Conservation (phyloP, 2,888 invertebrate genomes). For the Bembecia ichneumoniformis region DNA sequence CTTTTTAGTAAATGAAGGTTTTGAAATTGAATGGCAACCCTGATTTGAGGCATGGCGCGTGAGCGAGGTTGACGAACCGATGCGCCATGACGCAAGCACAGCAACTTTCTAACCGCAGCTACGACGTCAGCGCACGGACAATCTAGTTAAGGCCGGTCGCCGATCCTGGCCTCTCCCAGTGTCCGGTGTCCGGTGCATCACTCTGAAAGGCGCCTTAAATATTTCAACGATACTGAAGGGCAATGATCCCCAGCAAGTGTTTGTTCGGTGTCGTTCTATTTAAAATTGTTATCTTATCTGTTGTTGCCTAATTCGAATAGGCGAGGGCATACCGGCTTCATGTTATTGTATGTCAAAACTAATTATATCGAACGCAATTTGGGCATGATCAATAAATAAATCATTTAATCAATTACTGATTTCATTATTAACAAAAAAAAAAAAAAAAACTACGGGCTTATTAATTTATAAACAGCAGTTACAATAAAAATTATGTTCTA, state of each 20-base stretch:
- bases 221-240: neutral
- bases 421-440: too few relatives aligned
- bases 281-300: neutral
- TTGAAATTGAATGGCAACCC: constrained; percentile 15
- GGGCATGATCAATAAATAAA: too few relatives aligned
- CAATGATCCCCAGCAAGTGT: neutral
- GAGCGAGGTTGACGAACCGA: constrained; percentile 42
- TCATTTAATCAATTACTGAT: too few relatives aligned
- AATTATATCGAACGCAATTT: too few relatives aligned
- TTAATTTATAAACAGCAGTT: too few relatives aligned
- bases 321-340: too few relatives aligned
- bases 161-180: neutral
- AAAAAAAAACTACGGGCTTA: too few relatives aligned
- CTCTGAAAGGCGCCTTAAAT: neutral
- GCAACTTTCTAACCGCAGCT: constrained; percentile 61
- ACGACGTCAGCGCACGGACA: constrained; percentile 54
- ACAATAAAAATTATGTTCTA: too few relatives aligned
- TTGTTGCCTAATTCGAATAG: neutral
- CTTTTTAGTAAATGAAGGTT: too few relatives aligned
- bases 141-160: constrained; percentile 51
- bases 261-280: neutral
- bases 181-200: neutral
- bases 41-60: constrained; percentile 13
- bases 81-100: constrained; percentile 62
- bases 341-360: too few relatives aligned